These are phyloP conservation scores for Tyto alba DNA, from an alignment of 2,113 vertebrate genomes.

Conservation along the genomic window DNA sequence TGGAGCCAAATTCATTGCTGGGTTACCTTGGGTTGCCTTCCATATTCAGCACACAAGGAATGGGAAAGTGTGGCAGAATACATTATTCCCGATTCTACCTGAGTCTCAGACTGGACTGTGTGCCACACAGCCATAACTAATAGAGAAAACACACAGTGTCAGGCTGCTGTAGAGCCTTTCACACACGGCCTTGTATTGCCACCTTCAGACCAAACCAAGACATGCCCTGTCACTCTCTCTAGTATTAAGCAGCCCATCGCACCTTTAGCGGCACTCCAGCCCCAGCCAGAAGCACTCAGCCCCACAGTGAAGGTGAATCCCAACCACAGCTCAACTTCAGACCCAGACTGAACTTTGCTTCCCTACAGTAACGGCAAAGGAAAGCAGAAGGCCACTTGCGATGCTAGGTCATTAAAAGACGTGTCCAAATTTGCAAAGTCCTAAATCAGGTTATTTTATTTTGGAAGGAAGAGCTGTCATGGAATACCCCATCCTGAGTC, in stretches of 20 bases:
- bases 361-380: not conserved
- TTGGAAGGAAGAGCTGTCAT: not conserved
- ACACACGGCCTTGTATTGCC: constrained; percentile 3
- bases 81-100: not conserved
- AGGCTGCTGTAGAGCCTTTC: rapidly evolving
- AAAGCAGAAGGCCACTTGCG: not conserved
- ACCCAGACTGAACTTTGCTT: not conserved
- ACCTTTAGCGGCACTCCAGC: too few species aligned
- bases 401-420: not conserved
- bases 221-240: not conserved
- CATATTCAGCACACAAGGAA: not conserved
- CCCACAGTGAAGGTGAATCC: not conserved
- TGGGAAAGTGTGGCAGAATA: not conserved
- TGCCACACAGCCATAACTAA: rapidly evolving
- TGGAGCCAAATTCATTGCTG: not conserved
- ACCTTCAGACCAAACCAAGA: constrained; percentile 3
- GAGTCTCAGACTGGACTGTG: rapidly evolving
- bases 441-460: not conserved
- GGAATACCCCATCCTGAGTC: not conserved
- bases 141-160: rapidly evolving
- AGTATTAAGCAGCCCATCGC: not conserved
- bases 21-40: not conserved
- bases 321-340: not conserved
- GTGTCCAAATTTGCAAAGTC: not conserved
- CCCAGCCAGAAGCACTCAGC: not conserved